phyloP scores from a whole-genome alignment of 2,888 invertebrate species.

The Stenichneumon culpator region DNA sequence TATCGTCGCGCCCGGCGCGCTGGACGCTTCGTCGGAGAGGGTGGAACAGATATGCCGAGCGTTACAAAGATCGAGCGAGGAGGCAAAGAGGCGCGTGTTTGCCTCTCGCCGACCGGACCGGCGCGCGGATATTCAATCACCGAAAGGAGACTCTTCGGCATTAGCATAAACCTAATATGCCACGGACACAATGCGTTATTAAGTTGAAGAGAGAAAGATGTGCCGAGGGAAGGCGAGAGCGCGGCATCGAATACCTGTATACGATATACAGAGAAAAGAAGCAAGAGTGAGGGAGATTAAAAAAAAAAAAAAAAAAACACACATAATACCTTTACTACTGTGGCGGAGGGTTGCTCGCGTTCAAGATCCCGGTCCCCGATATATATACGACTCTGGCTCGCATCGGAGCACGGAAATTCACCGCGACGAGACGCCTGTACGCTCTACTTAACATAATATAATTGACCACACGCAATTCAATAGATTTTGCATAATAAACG shows the following conservation, averaged over 20 bases:
- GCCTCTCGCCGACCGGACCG: slow-evolving; percentile 5
- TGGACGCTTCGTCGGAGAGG: slow-evolving; percentile 39
- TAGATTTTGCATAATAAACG: slow-evolving; percentile 82
- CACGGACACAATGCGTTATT: slow-evolving; percentile 84
- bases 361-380: slow-evolving; percentile 61
- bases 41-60: slow-evolving; percentile 23
- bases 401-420: slow-evolving; percentile 59
- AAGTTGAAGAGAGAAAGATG: slow-evolving; percentile 74
- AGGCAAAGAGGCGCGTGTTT: not conserved
- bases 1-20: slow-evolving; percentile 46
- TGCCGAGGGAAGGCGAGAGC: slow-evolving; percentile 23
- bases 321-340: slow-evolving; percentile 57
- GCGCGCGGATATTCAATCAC: slow-evolving; percentile 75
- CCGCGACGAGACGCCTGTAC: slow-evolving; percentile 73
- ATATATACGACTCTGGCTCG: slow-evolving; percentile 41
- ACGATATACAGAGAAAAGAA: slow-evolving; percentile 15
- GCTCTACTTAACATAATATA: slow-evolving; percentile 85
- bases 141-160: slow-evolving; percentile 75
- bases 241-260: slow-evolving; percentile 18
- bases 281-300: slow-evolving; percentile 44
- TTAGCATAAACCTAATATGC: slow-evolving; percentile 85
- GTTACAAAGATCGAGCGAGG: slow-evolving; percentile 18
- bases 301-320: slow-evolving; percentile 12
- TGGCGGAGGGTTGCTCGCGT: slow-evolving; percentile 54
- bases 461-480: slow-evolving; percentile 85